Conservation (phyloP, 2,888 invertebrate genomes). For the Macrosiphum euphorbiae region DNA sequence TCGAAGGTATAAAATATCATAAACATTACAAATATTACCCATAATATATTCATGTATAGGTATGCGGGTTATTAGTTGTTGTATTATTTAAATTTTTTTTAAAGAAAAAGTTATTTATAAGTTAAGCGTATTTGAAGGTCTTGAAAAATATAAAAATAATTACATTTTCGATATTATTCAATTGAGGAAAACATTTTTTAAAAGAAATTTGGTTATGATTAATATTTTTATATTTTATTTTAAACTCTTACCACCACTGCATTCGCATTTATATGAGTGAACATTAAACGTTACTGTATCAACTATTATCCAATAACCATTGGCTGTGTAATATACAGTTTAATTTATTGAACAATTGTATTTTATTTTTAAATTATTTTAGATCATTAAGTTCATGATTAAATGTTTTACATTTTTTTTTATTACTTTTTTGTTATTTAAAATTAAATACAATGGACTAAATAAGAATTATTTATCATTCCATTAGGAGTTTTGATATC, state of each 20-base stretch:
- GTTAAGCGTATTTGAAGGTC: too few relatives aligned
- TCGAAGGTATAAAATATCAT: background rate
- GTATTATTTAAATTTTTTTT: background rate
- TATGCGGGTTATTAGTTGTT: background rate
- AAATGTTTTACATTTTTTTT: background rate
- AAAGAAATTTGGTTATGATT: background rate
- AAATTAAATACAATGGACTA: background rate
- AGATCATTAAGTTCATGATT: background rate
- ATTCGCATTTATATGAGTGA: background rate
- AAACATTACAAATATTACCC: background rate
- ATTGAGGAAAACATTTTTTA: background rate
- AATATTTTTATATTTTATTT: background rate
- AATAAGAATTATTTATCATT: background rate
- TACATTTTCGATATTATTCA: background rate
- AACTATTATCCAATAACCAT: background rate
- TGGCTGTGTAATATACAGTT: background rate
- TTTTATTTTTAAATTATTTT: background rate
- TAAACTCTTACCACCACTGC: background rate
- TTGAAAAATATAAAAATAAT: background rate
- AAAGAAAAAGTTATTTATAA: background rate
- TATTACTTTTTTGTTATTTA: background rate
- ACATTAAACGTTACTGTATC: background rate
- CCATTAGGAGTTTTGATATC: background rate
- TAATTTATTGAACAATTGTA: background rate
- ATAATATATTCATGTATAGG: background rate